Evolutionary conservation across 2,888 invertebrate species (phyloP).

Genomic region (Hydraecia micacea): DNA sequence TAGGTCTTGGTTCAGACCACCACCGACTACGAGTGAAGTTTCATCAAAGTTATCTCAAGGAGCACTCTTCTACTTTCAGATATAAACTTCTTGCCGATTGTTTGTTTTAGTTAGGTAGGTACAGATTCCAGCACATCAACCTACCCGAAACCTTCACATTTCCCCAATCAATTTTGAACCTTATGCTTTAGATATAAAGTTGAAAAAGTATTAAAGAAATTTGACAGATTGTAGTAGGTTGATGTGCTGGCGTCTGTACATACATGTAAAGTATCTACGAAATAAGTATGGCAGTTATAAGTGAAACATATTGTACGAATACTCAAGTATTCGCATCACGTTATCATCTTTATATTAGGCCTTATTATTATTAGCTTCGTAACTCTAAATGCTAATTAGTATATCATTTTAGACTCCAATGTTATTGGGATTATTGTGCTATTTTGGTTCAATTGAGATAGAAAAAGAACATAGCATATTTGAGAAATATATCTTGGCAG

Average conservation of each 20-base stretch:
- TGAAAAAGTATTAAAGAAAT: too few species aligned
- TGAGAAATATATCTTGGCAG: not conserved
- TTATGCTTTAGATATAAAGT: too few species aligned
- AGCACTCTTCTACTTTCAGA: conserved; percentile 31
- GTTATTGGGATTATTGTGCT: conserved; percentile 2
- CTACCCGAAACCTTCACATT: too few species aligned
- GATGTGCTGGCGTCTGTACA: too few species aligned
- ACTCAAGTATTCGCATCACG: not conserved
- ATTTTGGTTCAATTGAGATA: not conserved
- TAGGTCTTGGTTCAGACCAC: conserved; percentile 10
- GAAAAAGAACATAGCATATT: not conserved
- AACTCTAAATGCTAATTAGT: conserved; percentile 5
- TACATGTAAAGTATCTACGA: not conserved
- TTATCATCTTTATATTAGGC: not conserved
- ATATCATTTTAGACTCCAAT: not conserved
- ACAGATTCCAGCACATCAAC: too few species aligned
- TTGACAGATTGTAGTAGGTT: too few species aligned
- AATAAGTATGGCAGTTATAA: not conserved
- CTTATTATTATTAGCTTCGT: conserved; percentile 3
- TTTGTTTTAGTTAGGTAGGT: conserved; percentile 15
- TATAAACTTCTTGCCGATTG: conserved; percentile 8
- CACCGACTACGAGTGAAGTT: conserved; percentile 21
- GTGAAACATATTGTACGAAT: not conserved
- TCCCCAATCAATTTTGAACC: too few species aligned
- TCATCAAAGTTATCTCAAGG: conserved; percentile 40